A percentile compares a stretch with the other conserved stretches of the same genome.
phyloP scores from a whole-genome alignment of 2,888 invertebrate species.

The Eristalis tenax region DNA sequence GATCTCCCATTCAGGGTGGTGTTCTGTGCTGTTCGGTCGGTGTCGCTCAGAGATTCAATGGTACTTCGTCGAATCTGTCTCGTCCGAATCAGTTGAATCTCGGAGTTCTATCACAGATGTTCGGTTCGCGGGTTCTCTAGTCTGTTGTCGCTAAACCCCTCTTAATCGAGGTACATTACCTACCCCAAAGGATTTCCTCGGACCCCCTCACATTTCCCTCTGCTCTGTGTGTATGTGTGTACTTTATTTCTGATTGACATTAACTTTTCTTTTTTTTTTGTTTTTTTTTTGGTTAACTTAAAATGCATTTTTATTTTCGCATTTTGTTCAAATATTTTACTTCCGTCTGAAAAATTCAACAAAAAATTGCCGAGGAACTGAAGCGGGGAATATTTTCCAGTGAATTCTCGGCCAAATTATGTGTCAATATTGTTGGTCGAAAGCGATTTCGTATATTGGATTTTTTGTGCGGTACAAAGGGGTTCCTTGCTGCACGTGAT shows the following conservation, averaged over 20 bases:
- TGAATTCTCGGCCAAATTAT: conserved; percentile 37
- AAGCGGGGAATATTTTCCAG: conserved; percentile 17
- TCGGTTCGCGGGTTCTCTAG: conserved; percentile 63
- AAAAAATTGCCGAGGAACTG: background rate
- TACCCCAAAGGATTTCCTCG: conserved; percentile 61
- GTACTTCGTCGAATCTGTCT: conserved; percentile 39
- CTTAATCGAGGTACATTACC: conserved; percentile 64
- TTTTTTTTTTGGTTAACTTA: conserved; percentile 12
- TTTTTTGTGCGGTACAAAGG: conserved; percentile 15
- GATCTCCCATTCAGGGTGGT: conserved; percentile 50
- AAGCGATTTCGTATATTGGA: conserved; percentile 11
- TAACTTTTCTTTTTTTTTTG: background rate
- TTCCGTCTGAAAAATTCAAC: background rate
- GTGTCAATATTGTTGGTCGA: conserved; percentile 62
- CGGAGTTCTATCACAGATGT: conserved; percentile 45
- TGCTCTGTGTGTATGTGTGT: conserved; percentile 2
- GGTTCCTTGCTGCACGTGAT: conserved; percentile 46
- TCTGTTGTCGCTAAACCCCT: conserved; percentile 15
- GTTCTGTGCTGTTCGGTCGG: conserved; percentile 17
- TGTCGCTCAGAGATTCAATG: conserved; percentile 45
- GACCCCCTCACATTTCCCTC: background rate
- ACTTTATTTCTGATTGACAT: background rate
- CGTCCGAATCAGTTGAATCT: conserved; percentile 54
- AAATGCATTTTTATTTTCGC: conserved; percentile 19
- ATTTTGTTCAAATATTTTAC: conserved; percentile 47